Conservation (phyloP, 2,797 vertebrate genomes). For the Falco biarmicus region DNA sequence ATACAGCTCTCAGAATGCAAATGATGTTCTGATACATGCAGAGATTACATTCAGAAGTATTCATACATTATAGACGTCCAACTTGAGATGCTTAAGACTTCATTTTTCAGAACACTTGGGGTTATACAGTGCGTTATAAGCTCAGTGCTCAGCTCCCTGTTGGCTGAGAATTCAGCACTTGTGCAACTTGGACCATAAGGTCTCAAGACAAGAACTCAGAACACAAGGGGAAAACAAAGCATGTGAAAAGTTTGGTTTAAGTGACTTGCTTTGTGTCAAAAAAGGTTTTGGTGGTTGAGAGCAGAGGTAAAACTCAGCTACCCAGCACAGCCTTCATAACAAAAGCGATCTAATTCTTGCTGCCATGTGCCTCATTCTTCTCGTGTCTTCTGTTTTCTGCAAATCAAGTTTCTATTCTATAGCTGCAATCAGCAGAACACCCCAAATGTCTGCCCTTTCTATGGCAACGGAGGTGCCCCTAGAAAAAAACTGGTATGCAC, state of each 20-base stretch:
- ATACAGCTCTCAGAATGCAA: conserved; percentile 40
- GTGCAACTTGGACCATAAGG: not conserved
- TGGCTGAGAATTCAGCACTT: not conserved
- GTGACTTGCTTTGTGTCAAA: not conserved
- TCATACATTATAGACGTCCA: not conserved
- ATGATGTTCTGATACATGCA: conserved; percentile 12
- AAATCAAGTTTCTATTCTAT: not conserved
- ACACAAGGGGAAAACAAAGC: not conserved
- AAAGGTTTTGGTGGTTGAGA: not conserved
- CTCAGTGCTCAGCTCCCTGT: not conserved
- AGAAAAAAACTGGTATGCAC: not conserved
- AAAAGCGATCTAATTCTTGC: not conserved
- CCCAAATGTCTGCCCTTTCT: not conserved
- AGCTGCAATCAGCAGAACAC: not conserved
- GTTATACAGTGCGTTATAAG: not conserved
- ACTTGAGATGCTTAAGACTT: not conserved
- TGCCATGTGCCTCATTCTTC: not conserved
- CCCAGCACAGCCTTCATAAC: not conserved
- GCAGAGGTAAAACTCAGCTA: not conserved
- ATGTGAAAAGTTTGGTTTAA: not conserved
- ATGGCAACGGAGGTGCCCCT: not conserved
- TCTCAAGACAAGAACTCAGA: not conserved
- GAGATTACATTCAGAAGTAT: conserved; percentile 29
- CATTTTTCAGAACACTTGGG: not conserved
- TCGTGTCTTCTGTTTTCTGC: not conserved